phyloP scores from a whole-genome alignment of 2,888 invertebrate genomes.

The Drosophila bunnanda region DNA sequence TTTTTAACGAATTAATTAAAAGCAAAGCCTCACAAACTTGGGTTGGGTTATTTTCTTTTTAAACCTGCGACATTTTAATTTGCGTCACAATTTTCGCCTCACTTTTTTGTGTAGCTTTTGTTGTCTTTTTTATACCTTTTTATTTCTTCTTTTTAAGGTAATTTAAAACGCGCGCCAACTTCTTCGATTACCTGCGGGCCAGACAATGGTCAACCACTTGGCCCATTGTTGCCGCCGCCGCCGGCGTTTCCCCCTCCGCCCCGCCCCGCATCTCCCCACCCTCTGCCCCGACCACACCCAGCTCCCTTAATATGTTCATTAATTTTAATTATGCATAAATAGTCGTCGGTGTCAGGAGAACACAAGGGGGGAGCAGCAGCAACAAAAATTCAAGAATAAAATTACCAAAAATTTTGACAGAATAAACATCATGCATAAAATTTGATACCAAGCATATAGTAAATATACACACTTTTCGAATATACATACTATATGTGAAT shows the following conservation, averaged over 20 bases:
- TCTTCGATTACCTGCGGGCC: conserved; percentile 71
- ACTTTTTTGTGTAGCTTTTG: conserved; percentile 14
- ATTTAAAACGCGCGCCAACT: conserved; percentile 66
- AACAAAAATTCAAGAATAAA: conserved; percentile 17
- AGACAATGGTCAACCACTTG: conserved; percentile 33
- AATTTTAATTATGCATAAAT: conserved; percentile 77
- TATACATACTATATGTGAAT: background rate
- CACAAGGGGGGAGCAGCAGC: conserved; percentile 12
- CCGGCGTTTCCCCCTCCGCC: background rate
- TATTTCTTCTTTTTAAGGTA: conserved; percentile 43
- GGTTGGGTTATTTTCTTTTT: background rate
- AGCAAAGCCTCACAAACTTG: background rate
- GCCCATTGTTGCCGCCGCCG: conserved; percentile 27
- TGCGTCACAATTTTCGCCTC: conserved; percentile 39
- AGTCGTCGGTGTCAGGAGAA: conserved; percentile 39
- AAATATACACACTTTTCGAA: conserved; percentile 1
- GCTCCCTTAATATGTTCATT: conserved; percentile 67
- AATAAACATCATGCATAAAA: conserved; percentile 29
- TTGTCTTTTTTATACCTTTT: background rate
- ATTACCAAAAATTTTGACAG: conserved; percentile 15
- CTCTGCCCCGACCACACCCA: conserved; percentile 5
- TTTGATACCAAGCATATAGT: conserved; percentile 12
- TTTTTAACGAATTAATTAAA: background rate
- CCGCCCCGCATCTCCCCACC: background rate
- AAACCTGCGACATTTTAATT: conserved; percentile 23